These are phyloP conservation scores for Gambusia yucatana DNA, from an alignment of 2,797 vertebrate species.

Conservation along the genomic window DNA sequence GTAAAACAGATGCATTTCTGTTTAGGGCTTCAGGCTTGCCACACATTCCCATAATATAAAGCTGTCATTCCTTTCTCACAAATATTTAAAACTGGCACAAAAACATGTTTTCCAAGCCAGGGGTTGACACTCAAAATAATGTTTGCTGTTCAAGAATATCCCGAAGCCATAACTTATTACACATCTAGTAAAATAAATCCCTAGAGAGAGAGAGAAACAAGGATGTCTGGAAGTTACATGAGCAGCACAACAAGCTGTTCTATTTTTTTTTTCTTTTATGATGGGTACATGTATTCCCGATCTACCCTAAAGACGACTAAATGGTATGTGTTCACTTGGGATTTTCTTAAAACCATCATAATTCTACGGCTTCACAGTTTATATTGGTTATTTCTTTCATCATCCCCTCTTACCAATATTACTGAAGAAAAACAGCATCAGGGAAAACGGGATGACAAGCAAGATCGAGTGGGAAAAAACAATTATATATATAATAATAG, in stretches of 20 bases:
- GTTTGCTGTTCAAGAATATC: slow-evolving; percentile 71
- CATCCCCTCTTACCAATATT: slow-evolving; percentile 59
- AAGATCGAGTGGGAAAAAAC: slow-evolving; percentile 21
- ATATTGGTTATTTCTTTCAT: slow-evolving; percentile 46
- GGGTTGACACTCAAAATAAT: slow-evolving; percentile 56
- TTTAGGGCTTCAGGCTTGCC: slow-evolving; percentile 44
- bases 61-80: slow-evolving; percentile 39
- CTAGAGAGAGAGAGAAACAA: slow-evolving; percentile 59
- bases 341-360: slow-evolving; percentile 60
- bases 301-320: slow-evolving; percentile 55
- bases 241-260: slow-evolving; percentile 57
- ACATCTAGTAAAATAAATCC: slow-evolving; percentile 56
- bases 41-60: slow-evolving; percentile 41
- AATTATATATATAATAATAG: slow-evolving; percentile 38
- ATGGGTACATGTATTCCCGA: slow-evolving; percentile 39
- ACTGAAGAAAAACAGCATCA: slow-evolving; percentile 38
- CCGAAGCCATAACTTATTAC: slow-evolving; percentile 65
- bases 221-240: slow-evolving; percentile 64
- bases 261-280: slow-evolving; percentile 48
- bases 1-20: slow-evolving; percentile 34
- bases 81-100: slow-evolving; percentile 55
- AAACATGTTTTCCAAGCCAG: slow-evolving; percentile 44
- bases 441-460: slow-evolving; percentile 49
- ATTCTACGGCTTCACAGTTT: slow-evolving; percentile 46
- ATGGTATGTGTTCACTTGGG: slow-evolving; percentile 65